Percentiles rank a stretch among this genome's conserved stretches.
These are phyloP conservation scores for Cabera pusaria DNA, from an alignment of 2,888 invertebrate species.

Conservation along the genomic window DNA sequence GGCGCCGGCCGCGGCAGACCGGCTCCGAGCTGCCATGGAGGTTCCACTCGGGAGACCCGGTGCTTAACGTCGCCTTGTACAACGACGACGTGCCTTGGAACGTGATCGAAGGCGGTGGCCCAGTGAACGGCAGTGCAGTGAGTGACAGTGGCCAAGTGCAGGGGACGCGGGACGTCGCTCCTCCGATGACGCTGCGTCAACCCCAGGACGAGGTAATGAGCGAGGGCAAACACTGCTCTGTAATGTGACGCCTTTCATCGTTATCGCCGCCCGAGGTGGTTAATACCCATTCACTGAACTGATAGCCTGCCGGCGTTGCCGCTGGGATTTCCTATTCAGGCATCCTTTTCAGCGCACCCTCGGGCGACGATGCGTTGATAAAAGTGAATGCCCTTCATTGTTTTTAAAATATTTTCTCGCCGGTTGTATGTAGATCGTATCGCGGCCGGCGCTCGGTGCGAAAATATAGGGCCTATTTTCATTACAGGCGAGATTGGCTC, in stretches of 20 bases:
- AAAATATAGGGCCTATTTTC: constrained; percentile 59
- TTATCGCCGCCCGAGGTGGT: constrained; percentile 78
- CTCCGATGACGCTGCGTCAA: constrained; percentile 72
- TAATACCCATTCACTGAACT: constrained; percentile 73
- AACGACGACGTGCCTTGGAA: constrained; percentile 81
- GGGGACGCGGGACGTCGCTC: constrained; percentile 62
- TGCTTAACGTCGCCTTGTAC: constrained; percentile 79
- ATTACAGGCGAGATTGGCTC: constrained; percentile 54
- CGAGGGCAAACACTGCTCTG: constrained; percentile 58
- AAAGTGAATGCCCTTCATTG: constrained; percentile 75
- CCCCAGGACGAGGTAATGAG: constrained; percentile 73
- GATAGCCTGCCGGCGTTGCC: constrained; percentile 65
- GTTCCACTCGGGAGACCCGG: constrained; percentile 77
- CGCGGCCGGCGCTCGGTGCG: constrained; percentile 48
- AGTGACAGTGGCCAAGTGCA: constrained; percentile 71
- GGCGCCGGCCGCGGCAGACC: constrained; percentile 69
- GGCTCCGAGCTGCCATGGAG: constrained; percentile 74
- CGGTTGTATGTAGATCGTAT: constrained; percentile 63
- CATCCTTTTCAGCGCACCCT: constrained; percentile 66
- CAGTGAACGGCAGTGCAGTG: constrained; percentile 70
- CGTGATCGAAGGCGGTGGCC: constrained; percentile 60
- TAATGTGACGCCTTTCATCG: constrained; percentile 65
- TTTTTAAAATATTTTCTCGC: constrained; percentile 72
- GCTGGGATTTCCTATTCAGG: constrained; percentile 64
- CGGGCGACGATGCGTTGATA: constrained; percentile 74